Base-by-base conservation (phyloP, 2,797 vertebrate genomes). In the Coccyzus lansbergi region DNA sequence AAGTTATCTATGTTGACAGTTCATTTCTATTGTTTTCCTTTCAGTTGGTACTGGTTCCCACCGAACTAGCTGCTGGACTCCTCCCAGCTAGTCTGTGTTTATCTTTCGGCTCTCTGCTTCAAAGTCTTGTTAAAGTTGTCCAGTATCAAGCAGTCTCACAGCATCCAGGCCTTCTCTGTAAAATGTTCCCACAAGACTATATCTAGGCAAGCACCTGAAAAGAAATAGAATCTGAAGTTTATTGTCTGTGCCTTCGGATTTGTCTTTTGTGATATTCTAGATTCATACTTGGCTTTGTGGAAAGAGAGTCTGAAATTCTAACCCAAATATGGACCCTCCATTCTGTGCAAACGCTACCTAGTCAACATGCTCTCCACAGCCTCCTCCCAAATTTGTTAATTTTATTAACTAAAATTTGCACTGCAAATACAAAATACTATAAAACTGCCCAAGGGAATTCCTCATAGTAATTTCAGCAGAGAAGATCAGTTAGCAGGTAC, bases 281-380 rank as follows among this genome's bases (percentile, higher is more conserved):
- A 19, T 24, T 52, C 15, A 19, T 17, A 19, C 9, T 5, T 25
- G 8, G 31, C 4, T 67, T 74, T 88, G 19, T 59, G n/a, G 29
- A 79, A 82, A 59, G 12, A 29, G 1, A 12, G 19, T 34, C 28
- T 56, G 55, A 71, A 82, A 78, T 70, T 67, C 10, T 9, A 10
- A 36, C 6, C 3, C 4, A 2, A 46, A 63, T 13, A 55, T 2
- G 6, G 15, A 3, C 7, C 19, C 13, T 68, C 22, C 0, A 0
- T 55, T 81, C 34, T 28, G 11, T 40, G 20, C 13, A 17, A 25
- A 9, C 9, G 53, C 26, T 4, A 5, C 6, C 7, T 5, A 1
- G 5, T 36, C 20, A 38, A 56, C 10, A 11, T 0, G 3, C 1
- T 49, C 7, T 28, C 77, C 38, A 46, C 7, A 53, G 19, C 9